Conservation (phyloP, 1,140 invertebrate species). For the Colletes latitarsis region DNA sequence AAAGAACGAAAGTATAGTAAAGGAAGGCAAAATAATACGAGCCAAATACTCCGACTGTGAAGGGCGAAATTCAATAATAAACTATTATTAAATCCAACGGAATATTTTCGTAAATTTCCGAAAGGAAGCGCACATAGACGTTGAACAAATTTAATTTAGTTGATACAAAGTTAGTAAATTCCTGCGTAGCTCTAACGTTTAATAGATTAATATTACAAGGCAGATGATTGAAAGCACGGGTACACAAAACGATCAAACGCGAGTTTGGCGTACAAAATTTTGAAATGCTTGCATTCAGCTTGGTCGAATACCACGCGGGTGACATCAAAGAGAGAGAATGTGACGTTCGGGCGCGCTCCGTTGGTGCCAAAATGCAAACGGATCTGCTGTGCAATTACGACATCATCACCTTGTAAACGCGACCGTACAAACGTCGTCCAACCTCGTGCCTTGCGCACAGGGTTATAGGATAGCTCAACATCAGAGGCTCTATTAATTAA, state of each 20-base stretch:
- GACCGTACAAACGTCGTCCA: background rate
- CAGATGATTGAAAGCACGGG: background rate
- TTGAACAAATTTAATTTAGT: no score
- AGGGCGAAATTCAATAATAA: no score
- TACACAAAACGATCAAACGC: background rate
- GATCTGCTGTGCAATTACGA: slow-evolving; percentile 2
- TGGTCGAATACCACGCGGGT: background rate
- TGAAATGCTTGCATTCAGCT: background rate
- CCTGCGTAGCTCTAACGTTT: no score
- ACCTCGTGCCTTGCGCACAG: background rate
- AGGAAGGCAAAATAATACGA: no score
- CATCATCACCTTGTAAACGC: background rate
- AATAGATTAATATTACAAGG: background rate
- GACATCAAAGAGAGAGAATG: slow-evolving; percentile 15
- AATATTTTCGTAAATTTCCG: no score
- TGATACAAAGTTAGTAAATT: no score
- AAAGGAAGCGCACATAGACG: no score
- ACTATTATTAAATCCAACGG: no score
- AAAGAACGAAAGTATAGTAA: no score
- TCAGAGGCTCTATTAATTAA: background rate
- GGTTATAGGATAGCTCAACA: background rate
- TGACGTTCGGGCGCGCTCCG: background rate
- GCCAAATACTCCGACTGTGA: no score
- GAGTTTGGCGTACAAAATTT: background rate
- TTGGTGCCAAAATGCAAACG: background rate